Base-by-base conservation (phyloP, 2,888 invertebrate species). In the Gortyna flavago region DNA sequence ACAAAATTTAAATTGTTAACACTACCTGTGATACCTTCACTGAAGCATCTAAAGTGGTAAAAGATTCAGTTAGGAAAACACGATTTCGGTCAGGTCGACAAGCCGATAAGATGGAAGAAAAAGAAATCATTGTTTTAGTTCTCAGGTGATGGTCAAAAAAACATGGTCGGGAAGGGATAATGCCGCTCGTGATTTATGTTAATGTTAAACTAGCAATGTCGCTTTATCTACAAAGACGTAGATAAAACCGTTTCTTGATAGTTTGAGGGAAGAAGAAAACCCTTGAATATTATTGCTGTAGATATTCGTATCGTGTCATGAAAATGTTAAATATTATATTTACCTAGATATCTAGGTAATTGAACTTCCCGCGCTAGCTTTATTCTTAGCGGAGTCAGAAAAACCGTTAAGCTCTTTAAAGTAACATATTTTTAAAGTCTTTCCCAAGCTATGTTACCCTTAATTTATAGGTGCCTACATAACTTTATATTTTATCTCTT, bases 161-260 rank as follows among this genome's bases (percentile, higher is more conserved):
- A 83, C 83, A 81, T 80, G 62, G 62, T 29, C 57, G 67, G n/a
- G 29, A 77, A 78, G 74, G 86, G 86, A 78, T 81, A 86, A 77
- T 79, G 67, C 85, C 75, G 8, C 51, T 59, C 65, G 67, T 77
- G 84, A 86, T 80, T 78, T 86, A 86, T 84, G 84, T 68, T 72
- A 77, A 84, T 81, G 74, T 80, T 77, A 74, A 86, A 86, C 79
- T 72, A 86, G 67, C 83, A 66, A 61, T 77, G 72, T 71, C 72
- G n/a, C 35, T 70, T 84, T 81, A 67, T 11, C 51, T 64, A 72
- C 38, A 71, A 73, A 75, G 64, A 72, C n/a, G 44, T 70, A 35
- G 48, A 80, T 71, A 80, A 69, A 68, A 66, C 61, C 51, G 13
- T 66, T 83, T 62, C 51, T 57, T 41, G 71, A 69, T 72, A 65